Evolutionary conservation across 30 jellyfish, hydroid and myxozoan genomes (phyloP).

Genomic region (Aurelia aurita): DNA sequence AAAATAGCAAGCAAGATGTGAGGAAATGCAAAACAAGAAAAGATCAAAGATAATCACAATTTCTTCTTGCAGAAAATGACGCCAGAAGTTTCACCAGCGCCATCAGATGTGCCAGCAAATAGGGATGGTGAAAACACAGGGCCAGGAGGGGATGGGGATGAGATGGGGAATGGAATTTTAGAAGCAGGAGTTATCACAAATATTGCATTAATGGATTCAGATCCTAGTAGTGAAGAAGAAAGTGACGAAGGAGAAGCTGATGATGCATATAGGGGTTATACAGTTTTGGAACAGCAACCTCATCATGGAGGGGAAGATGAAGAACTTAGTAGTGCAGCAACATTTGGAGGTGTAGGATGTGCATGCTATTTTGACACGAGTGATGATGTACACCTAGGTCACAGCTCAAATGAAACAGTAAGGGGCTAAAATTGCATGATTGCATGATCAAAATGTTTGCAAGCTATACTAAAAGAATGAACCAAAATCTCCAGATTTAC

Average conservation of each 20-base stretch:
- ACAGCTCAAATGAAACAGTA: too few relatives aligned
- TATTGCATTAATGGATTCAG: slow-evolving; percentile 9
- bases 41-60: neutral
- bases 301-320: slow-evolving; percentile 10
- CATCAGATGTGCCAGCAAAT: slow-evolving; percentile 44
- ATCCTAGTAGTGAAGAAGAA: slow-evolving; percentile 37
- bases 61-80: neutral
- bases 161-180: neutral
- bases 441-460: too few relatives aligned
- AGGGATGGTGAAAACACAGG: neutral
- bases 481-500: too few relatives aligned
- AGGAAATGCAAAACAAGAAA: too few relatives aligned
- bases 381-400: too few relatives aligned
- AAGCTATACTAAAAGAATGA: too few relatives aligned
- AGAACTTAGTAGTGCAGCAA: neutral
- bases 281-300: slow-evolving; percentile 32
- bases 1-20: too few relatives aligned
- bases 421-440: too few relatives aligned
- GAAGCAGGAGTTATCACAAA: neutral
- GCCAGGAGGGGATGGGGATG: neutral
- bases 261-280: slow-evolving; percentile 15
- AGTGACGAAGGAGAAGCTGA: neutral
- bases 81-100: slow-evolving; percentile 45
- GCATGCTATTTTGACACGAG: too few relatives aligned
- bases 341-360: too few relatives aligned